Conservation (phyloP, 2,113 vertebrate species). For the Tachysurus vachellii region DNA sequence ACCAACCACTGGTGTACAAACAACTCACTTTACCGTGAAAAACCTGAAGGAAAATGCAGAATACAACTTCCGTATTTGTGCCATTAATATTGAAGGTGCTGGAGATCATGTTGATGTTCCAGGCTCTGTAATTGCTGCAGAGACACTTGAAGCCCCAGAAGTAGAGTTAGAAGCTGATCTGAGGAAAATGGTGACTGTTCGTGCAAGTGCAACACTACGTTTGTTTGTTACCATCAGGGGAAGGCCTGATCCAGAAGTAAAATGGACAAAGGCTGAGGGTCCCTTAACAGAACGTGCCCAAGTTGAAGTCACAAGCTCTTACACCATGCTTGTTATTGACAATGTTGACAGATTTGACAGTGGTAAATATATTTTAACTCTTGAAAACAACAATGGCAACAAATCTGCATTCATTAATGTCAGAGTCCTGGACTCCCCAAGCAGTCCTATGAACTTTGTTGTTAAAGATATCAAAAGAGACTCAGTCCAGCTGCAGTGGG, state of each 20-base stretch:
- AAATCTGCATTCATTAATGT: conserved; percentile 97
- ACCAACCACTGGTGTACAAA: conserved; percentile 82
- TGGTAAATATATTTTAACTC: conserved; percentile 90
- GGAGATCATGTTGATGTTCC: conserved; percentile 87
- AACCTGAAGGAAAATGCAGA: conserved; percentile 92
- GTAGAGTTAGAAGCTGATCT: conserved; percentile 95
- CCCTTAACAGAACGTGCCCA: conserved; percentile 86
- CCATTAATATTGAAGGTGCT: conserved; percentile 91
- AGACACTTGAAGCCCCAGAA: conserved; percentile 92
- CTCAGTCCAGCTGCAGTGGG: conserved; percentile 89
- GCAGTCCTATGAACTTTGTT: conserved; percentile 86
- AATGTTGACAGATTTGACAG: conserved; percentile 96
- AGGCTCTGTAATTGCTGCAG: conserved; percentile 83
- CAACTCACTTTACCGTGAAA: conserved; percentile 86
- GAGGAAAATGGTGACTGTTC: conserved; percentile 90
- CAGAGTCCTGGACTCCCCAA: conserved; percentile 94
- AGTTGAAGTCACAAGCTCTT: conserved; percentile 93
- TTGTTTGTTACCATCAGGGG: conserved; percentile 96
- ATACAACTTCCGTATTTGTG: conserved; percentile 94
- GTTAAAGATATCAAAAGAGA: conserved; percentile 91
- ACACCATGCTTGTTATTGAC: conserved; percentile 95
- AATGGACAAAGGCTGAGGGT: conserved; percentile 93
- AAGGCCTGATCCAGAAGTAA: conserved; percentile 95
- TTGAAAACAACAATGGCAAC: conserved; percentile 92
- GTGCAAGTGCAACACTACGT: conserved; percentile 86